Conservation (phyloP, 2,888 invertebrate genomes). For the Sesia apiformis region DNA sequence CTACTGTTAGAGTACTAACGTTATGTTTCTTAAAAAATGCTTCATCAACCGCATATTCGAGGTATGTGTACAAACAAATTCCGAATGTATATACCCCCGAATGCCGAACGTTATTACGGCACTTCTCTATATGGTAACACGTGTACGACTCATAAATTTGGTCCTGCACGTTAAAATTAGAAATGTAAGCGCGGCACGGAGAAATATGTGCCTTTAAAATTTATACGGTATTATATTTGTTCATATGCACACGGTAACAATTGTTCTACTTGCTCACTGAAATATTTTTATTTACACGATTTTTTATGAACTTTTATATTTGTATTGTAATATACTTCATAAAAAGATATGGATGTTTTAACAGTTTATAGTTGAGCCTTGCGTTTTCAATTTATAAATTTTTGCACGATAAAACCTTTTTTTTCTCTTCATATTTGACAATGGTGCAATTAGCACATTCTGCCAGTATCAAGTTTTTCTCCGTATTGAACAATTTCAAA, state of each 20-base stretch:
- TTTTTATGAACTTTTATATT: neutral
- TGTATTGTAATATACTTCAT: too few relatives aligned
- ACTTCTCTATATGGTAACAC: conserved; percentile 58
- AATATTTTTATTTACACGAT: neutral
- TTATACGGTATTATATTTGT: conserved; percentile 51
- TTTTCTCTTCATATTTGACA: too few relatives aligned
- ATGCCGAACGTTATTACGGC: conserved; percentile 51
- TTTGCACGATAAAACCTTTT: too few relatives aligned
- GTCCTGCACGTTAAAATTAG: conserved; percentile 66
- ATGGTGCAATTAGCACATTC: too few relatives aligned
- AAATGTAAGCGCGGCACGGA: conserved; percentile 55
- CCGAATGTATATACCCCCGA: conserved; percentile 5
- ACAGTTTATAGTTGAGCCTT: too few relatives aligned
- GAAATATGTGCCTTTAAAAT: conserved; percentile 65
- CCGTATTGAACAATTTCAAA: too few relatives aligned
- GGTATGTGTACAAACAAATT: neutral
- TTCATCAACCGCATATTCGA: neutral
- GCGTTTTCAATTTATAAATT: too few relatives aligned
- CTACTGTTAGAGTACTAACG: too few relatives aligned
- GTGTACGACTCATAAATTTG: conserved; percentile 62
- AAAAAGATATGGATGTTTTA: too few relatives aligned
- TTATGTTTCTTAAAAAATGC: neutral
- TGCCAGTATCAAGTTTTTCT: too few relatives aligned
- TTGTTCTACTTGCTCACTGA: conserved; percentile 20
- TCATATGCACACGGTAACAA: conserved; percentile 29